phyloP scores from a whole-genome alignment of 1,140 invertebrate genomes.

The Lasaia peninsularis region DNA sequence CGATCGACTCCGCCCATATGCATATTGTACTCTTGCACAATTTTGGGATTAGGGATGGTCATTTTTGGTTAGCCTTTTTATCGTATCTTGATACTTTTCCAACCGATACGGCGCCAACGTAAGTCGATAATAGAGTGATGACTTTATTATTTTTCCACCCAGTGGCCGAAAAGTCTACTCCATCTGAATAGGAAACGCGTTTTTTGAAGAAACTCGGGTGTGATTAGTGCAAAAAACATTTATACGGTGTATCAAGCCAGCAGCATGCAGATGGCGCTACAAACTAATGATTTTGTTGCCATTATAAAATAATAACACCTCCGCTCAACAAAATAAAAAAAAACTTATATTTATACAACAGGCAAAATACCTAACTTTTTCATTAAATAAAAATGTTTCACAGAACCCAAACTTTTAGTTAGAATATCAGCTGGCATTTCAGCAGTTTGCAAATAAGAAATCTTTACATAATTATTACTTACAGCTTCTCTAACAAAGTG shows the following conservation, averaged over 20 bases:
- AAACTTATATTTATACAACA: too few relatives aligned
- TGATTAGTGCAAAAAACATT: slow-evolving; percentile 40
- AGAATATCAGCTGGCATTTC: slow-evolving; percentile 14
- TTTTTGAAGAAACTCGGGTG: slow-evolving; percentile 33
- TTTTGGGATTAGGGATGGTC: slow-evolving; percentile 31
- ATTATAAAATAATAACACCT: too few relatives aligned
- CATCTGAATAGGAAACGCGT: slow-evolving; percentile 29
- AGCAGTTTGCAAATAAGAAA: slow-evolving; percentile 9
- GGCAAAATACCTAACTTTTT: neutral
- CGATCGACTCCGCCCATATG: slow-evolving; percentile 45
- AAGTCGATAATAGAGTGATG: slow-evolving; percentile 37
- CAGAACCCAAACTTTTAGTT: slow-evolving; percentile 6
- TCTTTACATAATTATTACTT: neutral
- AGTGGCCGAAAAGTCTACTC: slow-evolving; percentile 33
- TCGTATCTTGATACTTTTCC: slow-evolving; percentile 30
- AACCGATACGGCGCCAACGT: slow-evolving; percentile 31
- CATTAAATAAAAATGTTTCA: neutral
- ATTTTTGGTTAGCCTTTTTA: slow-evolving; percentile 32
- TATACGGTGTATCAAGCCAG: slow-evolving; percentile 37
- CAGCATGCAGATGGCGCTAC: too few relatives aligned
- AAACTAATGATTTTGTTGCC: too few relatives aligned
- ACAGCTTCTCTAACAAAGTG: slow-evolving; percentile 14
- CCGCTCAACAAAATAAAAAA: too few relatives aligned
- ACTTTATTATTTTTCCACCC: slow-evolving; percentile 41
- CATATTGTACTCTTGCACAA: slow-evolving; percentile 40